Evolutionary conservation across 2,888 invertebrate genomes (phyloP).

Genomic region (Magallana nippona): DNA sequence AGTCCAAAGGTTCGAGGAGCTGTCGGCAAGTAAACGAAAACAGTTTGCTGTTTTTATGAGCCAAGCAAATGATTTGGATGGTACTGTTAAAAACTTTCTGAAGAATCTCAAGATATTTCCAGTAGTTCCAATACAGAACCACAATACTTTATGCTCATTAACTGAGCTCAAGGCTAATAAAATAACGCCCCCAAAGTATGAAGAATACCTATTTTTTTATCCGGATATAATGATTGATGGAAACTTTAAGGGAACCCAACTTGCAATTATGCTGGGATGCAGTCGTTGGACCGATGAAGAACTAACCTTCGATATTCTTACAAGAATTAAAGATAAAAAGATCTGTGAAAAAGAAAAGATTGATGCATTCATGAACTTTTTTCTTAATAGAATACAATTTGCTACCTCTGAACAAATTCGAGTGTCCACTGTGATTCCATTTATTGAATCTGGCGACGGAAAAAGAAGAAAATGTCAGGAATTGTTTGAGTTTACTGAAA

Average conservation of each 20-base stretch:
- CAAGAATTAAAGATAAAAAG: background rate
- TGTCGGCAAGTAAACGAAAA: background rate
- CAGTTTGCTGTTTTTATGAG: conserved; percentile 16
- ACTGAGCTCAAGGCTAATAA: background rate
- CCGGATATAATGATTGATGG: background rate
- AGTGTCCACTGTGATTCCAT: background rate
- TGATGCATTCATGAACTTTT: background rate
- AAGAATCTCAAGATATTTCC: conserved; percentile 16
- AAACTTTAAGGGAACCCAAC: background rate
- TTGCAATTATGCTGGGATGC: background rate
- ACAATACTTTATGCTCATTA: background rate
- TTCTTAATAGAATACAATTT: background rate
- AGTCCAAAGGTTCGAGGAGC: background rate
- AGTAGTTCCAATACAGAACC: background rate
- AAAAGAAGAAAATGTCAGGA: background rate
- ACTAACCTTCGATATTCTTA: background rate
- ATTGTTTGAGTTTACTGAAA: conserved; percentile 25
- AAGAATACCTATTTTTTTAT: background rate
- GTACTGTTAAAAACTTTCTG: background rate
- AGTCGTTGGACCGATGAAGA: background rate
- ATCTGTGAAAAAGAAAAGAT: background rate
- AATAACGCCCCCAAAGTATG: background rate
- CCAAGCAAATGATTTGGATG: background rate
- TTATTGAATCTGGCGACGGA: background rate
- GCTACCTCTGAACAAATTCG: background rate